Conservation (phyloP, 2,797 vertebrate species). For the Macropodus opercularis region DNA sequence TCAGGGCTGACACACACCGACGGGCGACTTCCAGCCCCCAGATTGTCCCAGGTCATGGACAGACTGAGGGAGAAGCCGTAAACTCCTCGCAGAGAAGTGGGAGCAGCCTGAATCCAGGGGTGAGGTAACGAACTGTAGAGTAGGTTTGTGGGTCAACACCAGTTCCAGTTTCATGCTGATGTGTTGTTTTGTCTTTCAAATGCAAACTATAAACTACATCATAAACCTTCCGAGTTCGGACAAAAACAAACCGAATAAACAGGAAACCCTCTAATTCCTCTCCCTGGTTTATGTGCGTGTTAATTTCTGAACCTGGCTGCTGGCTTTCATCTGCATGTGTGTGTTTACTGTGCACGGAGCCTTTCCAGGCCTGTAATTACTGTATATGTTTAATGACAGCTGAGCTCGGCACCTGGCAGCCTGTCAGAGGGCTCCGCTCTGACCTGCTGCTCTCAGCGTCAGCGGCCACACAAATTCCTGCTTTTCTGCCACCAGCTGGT, state of each 20-base stretch:
- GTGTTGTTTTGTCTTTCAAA: neutral
- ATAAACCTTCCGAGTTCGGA: neutral
- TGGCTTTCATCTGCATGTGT: neutral
- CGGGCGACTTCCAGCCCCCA: too few species aligned
- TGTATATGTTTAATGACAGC: slow-evolving; percentile 10
- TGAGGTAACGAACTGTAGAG: too few species aligned
- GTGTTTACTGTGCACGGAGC: slow-evolving; percentile 17
- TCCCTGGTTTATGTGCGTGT: neutral
- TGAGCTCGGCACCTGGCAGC: slow-evolving; percentile 32
- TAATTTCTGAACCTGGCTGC: neutral
- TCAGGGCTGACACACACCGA: too few species aligned
- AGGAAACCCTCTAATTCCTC: neutral
- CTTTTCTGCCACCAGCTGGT: slow-evolving; percentile 9
- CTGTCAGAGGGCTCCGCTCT: slow-evolving; percentile 3
- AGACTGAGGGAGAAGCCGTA: too few species aligned
- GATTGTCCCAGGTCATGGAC: too few species aligned
- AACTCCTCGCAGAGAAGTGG: too few species aligned
- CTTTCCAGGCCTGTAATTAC: slow-evolving; percentile 31
- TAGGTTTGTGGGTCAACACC: too few species aligned
- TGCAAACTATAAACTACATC: neutral
- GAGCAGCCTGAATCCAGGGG: too few species aligned
- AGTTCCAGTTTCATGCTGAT: too few species aligned
- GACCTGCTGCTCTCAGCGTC: slow-evolving; percentile 17
- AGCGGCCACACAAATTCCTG: neutral
- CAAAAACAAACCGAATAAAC: neutral